phyloP scores from a whole-genome alignment of 35 echinoderm and acorn worm species.

The Patiria miniata region DNA sequence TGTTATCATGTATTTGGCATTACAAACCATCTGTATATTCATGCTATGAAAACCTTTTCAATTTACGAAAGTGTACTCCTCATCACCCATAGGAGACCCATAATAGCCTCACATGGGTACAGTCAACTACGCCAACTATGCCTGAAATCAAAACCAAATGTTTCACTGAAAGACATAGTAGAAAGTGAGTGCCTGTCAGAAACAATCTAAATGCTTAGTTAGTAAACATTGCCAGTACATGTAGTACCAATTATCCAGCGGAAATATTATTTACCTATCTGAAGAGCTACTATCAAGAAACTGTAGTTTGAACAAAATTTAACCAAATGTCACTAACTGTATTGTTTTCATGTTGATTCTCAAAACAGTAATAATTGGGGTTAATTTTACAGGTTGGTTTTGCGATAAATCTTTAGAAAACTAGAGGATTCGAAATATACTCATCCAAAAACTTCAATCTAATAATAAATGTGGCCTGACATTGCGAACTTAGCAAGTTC shows the following conservation, averaged over 20 bases:
- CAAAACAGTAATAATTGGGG: not conserved
- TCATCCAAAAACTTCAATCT: too few relatives aligned
- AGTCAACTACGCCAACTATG: not conserved
- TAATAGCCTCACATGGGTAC: slow-evolving; percentile 7
- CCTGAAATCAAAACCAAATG: not conserved
- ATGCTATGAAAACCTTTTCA: slow-evolving; percentile 54
- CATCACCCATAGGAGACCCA: slow-evolving; percentile 35
- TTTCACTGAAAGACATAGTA: not conserved
- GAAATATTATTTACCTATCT: too few relatives aligned
- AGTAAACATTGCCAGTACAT: too few relatives aligned
- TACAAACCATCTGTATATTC: slow-evolving; percentile 67
- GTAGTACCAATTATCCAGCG: too few relatives aligned
- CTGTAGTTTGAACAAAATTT: not conserved
- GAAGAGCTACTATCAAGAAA: slow-evolving; percentile 1
- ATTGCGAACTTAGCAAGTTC: too few relatives aligned
- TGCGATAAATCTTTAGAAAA: slow-evolving; percentile 3
- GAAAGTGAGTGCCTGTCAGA: not conserved
- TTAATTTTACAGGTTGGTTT: not conserved
- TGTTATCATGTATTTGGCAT: slow-evolving; percentile 47
- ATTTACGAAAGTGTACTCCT: slow-evolving; percentile 47
- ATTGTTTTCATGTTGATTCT: not conserved
- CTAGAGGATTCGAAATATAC: too few relatives aligned
- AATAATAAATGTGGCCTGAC: too few relatives aligned
- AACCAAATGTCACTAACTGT: not conserved
- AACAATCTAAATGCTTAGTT: not conserved